phyloP scores from a whole-genome alignment of 2,888 invertebrate species.

The Tolmerus cingulatus region DNA sequence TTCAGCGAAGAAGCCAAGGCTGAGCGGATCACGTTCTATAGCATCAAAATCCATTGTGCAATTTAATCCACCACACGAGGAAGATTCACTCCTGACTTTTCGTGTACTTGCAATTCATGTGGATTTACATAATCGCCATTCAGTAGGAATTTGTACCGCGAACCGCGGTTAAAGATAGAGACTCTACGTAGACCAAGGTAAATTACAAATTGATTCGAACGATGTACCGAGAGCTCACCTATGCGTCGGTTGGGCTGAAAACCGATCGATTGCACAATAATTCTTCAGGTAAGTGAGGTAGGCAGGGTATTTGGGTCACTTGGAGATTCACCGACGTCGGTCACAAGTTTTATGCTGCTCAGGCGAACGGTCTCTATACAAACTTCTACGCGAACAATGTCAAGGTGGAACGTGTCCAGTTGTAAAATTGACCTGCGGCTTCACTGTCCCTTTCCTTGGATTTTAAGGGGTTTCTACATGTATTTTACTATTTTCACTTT shows the following conservation, averaged over 20 bases:
- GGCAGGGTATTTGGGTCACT: neutral
- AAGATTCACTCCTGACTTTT: constrained; percentile 28
- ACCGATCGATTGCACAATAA: constrained; percentile 9
- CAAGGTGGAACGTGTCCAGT: neutral
- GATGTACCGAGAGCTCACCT: neutral
- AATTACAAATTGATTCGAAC: neutral
- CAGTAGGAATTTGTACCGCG: neutral
- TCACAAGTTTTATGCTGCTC: neutral
- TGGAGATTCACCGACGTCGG: neutral
- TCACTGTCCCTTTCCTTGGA: neutral
- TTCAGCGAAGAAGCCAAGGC: constrained; percentile 17
- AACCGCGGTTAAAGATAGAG: neutral
- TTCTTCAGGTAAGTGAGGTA: neutral
- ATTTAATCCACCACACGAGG: neutral
- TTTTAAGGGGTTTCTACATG: neutral
- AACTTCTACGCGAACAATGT: neutral
- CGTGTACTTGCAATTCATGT: neutral
- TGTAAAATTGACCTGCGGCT: constrained; percentile 17
- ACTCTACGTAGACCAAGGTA: neutral
- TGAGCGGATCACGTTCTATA: neutral
- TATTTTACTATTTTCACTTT: neutral
- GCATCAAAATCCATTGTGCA: neutral
- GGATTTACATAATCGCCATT: neutral
- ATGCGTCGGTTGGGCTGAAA: neutral
- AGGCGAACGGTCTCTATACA: neutral